Conservation (phyloP, 2,888 invertebrate species). For the Trisateles emortualis region DNA sequence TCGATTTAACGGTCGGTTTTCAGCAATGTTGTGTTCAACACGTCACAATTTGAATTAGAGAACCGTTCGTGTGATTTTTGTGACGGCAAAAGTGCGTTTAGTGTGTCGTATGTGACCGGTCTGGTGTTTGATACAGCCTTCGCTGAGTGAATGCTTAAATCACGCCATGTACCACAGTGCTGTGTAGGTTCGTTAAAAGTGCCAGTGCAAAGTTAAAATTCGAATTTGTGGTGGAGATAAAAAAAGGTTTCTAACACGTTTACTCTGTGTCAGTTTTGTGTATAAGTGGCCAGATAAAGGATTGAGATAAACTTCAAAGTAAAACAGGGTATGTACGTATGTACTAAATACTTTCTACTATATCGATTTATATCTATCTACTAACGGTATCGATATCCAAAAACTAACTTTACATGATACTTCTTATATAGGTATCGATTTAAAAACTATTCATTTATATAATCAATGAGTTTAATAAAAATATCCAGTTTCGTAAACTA, state of each 20-base stretch:
- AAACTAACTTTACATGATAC: slow-evolving; percentile 32
- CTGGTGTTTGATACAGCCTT: slow-evolving; percentile 67
- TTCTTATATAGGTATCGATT: slow-evolving; percentile 3
- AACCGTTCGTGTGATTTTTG: slow-evolving; percentile 60
- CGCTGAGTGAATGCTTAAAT: slow-evolving; percentile 79
- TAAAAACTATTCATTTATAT: neutral
- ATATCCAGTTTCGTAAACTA: neutral
- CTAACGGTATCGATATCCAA: slow-evolving; percentile 49
- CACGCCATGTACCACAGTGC: slow-evolving; percentile 78
- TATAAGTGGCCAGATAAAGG: slow-evolving; percentile 68
- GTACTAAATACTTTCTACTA: slow-evolving; percentile 46
- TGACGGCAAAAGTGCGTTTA: slow-evolving; percentile 57
- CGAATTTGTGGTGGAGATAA: slow-evolving; percentile 75
- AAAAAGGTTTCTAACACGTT: slow-evolving; percentile 65
- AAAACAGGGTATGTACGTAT: slow-evolving; percentile 74
- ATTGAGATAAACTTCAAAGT: slow-evolving; percentile 70
- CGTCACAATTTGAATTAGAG: slow-evolving; percentile 67
- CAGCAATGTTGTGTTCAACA: slow-evolving; percentile 72
- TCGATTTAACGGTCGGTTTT: slow-evolving; percentile 67
- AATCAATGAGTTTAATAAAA: slow-evolving; percentile 2
- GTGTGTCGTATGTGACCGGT: slow-evolving; percentile 56
- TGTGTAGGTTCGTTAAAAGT: slow-evolving; percentile 81
- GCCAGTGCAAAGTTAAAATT: slow-evolving; percentile 79
- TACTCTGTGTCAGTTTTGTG: slow-evolving; percentile 65
- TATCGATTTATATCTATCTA: slow-evolving; percentile 42